phyloP scores from a whole-genome alignment of 2,113 vertebrate species.

The Prionailurus bengalensis region DNA sequence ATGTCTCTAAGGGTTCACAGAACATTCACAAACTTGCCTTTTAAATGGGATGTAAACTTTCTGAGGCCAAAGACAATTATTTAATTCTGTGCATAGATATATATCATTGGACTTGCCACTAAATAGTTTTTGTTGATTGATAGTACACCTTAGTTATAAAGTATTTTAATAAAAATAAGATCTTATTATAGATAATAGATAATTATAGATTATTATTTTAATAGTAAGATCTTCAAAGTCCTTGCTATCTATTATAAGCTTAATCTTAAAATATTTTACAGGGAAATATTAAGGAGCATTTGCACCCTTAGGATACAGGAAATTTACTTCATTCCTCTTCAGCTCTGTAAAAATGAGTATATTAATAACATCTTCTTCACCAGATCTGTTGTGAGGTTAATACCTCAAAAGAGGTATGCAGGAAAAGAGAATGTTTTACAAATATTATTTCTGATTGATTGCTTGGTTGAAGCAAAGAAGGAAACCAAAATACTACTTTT shows the following conservation, averaged over 20 bases:
- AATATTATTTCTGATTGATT: conserved; percentile 21
- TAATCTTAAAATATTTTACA: background rate
- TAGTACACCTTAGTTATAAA: background rate
- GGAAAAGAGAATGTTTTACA: background rate
- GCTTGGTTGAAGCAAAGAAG: background rate
- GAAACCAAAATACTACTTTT: background rate
- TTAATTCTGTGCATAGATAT: background rate
- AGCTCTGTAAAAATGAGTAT: background rate
- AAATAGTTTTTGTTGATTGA: conserved; percentile 9
- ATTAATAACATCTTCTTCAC: background rate
- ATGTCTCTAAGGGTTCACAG: background rate
- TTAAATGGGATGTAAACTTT: background rate
- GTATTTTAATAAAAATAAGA: background rate
- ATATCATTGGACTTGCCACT: background rate
- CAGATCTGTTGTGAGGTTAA: background rate
- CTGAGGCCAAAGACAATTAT: background rate
- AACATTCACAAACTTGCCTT: conserved; percentile 8
- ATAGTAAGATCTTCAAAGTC: conserved; percentile 15
- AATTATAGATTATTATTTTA: background rate
- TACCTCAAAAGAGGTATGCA: background rate
- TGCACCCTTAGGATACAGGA: background rate
- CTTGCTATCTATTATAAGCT: background rate
- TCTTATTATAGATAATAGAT: too few relatives aligned
- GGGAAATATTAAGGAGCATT: background rate
- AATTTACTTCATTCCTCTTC: background rate